Percentiles rank a stretch among this genome's conserved stretches.
These are phyloP conservation scores for Perodicticus potto DNA, from an alignment of 2,797 vertebrate genomes.

Conservation along the genomic window DNA sequence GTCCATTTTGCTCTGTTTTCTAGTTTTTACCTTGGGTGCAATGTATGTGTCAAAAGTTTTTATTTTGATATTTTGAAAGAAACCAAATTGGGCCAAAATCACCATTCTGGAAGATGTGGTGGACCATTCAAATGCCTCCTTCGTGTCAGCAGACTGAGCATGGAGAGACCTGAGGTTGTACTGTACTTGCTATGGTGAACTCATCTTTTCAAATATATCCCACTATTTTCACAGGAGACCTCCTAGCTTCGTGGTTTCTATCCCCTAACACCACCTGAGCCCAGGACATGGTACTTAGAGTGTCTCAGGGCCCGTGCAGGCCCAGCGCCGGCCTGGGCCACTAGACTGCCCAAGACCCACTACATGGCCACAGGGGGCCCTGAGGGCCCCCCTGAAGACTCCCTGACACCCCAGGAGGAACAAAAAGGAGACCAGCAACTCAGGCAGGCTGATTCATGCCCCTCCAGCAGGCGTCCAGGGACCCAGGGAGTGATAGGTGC, in stretches of 20 bases:
- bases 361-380: background rate
- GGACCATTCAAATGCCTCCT: conserved; percentile 93
- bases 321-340: background rate
- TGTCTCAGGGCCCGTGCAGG: background rate
- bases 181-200: conserved; percentile 81
- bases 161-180: conserved; percentile 80
- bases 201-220: conserved; percentile 87
- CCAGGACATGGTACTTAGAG: background rate
- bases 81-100: conserved; percentile 91
- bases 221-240: conserved; percentile 87
- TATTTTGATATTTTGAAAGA: conserved; percentile 97
- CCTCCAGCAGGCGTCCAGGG: background rate
- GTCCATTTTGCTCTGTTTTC: conserved; percentile 90
- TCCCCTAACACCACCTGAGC: background rate
- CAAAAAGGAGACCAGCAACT: background rate
- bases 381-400: background rate
- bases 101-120: conserved; percentile 91
- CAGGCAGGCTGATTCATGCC: too few species aligned
- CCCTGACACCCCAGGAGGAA: background rate
- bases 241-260: conserved; percentile 15
- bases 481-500: background rate
- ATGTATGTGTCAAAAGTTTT: conserved; percentile 92
- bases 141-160: conserved; percentile 88
- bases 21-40: conserved; percentile 94
- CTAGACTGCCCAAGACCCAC: too few species aligned